Conservation (phyloP, 2,797 vertebrate genomes). For the Amphiprion clarkii region DNA sequence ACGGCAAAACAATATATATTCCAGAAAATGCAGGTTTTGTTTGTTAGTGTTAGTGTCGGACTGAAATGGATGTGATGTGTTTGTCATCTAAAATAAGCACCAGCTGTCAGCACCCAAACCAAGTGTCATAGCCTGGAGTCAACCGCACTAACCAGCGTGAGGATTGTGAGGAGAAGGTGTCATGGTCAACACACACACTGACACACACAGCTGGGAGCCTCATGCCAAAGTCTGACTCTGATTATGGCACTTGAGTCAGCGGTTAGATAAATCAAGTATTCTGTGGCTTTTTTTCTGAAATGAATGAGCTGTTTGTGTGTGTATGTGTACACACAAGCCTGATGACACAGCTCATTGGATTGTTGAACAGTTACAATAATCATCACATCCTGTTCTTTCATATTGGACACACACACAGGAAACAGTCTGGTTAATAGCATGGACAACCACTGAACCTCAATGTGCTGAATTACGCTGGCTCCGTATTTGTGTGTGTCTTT, state of each 20-base stretch:
- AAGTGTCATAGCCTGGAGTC: conserved; percentile 40
- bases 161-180: conserved; percentile 36
- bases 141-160: conserved; percentile 23
- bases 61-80: conserved; percentile 16
- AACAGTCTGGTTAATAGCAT: conserved; percentile 37
- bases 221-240: conserved; percentile 28
- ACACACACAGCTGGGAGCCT: conserved; percentile 35
- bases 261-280: conserved; percentile 45
- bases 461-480: conserved; percentile 1
- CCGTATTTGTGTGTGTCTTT: background rate
- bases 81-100: conserved; percentile 24
- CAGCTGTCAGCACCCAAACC: conserved; percentile 42
- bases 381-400: conserved; percentile 67
- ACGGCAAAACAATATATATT: no score
- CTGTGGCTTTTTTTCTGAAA: conserved; percentile 38
- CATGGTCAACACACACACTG: conserved; percentile 16
- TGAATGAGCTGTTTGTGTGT: conserved; percentile 57
- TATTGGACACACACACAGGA: conserved; percentile 55
- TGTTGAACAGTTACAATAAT: conserved; percentile 46
- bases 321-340: conserved; percentile 33
- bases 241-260: conserved; percentile 40
- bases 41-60: background rate
- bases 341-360: conserved; percentile 56
- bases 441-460: conserved; percentile 34
- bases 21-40: background rate